Evolutionary conservation across 2,113 vertebrate species (phyloP).

Genomic region (Colistium nudipinnis): DNA sequence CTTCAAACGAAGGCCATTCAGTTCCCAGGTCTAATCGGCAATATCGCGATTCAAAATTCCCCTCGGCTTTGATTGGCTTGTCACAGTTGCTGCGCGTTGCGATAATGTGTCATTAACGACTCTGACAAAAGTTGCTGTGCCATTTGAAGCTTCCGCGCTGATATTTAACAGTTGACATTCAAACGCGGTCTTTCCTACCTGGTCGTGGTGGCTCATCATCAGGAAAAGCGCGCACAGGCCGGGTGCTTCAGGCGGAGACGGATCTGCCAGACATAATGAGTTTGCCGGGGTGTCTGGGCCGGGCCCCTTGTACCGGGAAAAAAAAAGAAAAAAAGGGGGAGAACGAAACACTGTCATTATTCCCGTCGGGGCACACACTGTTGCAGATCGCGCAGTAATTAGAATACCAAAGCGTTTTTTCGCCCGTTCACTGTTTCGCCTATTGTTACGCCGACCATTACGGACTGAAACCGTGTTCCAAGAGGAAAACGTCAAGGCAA

Average conservation of each 20-base stretch:
- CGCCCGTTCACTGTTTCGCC: conserved; percentile 6
- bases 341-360: conserved; percentile 57
- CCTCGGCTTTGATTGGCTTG: conserved; percentile 64
- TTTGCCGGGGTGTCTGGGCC: conserved; percentile 53
- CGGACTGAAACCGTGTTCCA: conserved; percentile 15
- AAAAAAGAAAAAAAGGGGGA: conserved; percentile 45
- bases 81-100: conserved; percentile 60
- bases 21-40: conserved; percentile 60
- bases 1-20: conserved; percentile 71
- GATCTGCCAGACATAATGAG: conserved; percentile 74
- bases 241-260: conserved; percentile 61
- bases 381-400: conserved; percentile 62
- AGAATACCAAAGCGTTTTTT: conserved; percentile 57
- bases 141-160: conserved; percentile 73
- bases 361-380: conserved; percentile 26
- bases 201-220: conserved; percentile 58
- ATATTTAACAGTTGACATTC: conserved; percentile 82
- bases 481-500: not conserved
- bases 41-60: conserved; percentile 77
- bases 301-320: conserved; percentile 45
- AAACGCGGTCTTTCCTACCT: conserved; percentile 68
- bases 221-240: conserved; percentile 66
- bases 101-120: conserved; percentile 65
- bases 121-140: conserved; percentile 55
- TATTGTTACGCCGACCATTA: conserved; percentile 40